Evolutionary conservation across 1,140 invertebrate genomes (phyloP).

Genomic region (Drusus annulatus): DNA sequence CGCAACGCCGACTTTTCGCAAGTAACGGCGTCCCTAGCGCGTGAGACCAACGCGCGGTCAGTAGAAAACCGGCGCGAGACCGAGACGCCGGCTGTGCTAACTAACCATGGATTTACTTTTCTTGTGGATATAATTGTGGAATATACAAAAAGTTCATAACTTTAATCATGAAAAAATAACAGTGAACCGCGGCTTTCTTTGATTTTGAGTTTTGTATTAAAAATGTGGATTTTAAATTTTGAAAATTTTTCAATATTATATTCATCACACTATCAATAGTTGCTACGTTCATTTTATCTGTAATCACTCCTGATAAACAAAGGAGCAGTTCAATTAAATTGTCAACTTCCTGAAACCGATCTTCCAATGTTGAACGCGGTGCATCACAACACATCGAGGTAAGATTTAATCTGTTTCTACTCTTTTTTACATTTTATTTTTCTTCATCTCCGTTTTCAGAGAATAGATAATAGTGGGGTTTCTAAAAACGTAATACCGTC

Average conservation of each 20-base stretch:
- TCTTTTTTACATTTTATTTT: too few species aligned
- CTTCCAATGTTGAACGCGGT: conserved; percentile 41
- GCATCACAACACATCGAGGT: conserved; percentile 54
- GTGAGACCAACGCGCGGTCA: conserved; percentile 30
- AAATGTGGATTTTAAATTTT: too few species aligned
- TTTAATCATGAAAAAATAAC: too few species aligned
- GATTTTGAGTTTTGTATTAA: too few species aligned
- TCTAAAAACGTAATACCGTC: neutral
- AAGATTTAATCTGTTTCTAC: conserved; percentile 44
- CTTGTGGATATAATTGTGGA: neutral
- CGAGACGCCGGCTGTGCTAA: neutral
- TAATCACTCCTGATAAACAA: too few species aligned
- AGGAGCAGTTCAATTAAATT: too few species aligned
- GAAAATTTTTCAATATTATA: too few species aligned
- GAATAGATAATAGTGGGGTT: neutral
- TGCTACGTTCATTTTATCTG: too few species aligned
- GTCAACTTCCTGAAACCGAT: neutral
- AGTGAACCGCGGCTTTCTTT: too few species aligned
- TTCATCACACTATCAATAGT: too few species aligned
- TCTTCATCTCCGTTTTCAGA: too few species aligned
- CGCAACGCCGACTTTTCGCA: conserved; percentile 26
- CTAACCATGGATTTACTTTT: neutral
- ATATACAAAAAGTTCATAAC: neutral
- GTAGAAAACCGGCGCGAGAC: conserved; percentile 30
- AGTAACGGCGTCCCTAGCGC: conserved; percentile 9